These are phyloP conservation scores for Himalopsyche tibetana DNA, from an alignment of 2,888 invertebrate genomes.

Conservation along the genomic window DNA sequence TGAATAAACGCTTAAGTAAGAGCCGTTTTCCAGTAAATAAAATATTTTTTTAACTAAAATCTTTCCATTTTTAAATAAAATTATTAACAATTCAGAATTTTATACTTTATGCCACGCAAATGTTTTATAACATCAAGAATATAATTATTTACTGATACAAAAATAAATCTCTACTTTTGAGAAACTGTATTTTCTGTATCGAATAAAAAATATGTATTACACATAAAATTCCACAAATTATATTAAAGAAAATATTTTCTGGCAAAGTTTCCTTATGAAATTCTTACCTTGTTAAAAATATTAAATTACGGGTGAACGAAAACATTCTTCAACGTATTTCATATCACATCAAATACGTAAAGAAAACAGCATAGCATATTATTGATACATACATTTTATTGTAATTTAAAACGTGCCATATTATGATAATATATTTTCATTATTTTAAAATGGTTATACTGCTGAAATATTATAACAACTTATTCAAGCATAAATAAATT, in stretches of 20 bases:
- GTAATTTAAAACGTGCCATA: background rate
- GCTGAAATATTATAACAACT: too few species aligned
- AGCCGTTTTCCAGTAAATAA: too few species aligned
- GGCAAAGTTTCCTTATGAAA: background rate
- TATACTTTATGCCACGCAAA: too few species aligned
- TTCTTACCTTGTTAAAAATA: slow-evolving; percentile 28
- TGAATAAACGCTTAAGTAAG: too few species aligned
- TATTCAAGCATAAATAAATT: too few species aligned
- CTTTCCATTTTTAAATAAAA: too few species aligned
- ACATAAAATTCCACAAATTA: background rate
- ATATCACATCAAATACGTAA: background rate
- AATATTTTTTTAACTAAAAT: too few species aligned
- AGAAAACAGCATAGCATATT: background rate
- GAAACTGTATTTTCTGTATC: background rate
- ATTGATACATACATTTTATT: background rate
- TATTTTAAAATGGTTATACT: too few species aligned
- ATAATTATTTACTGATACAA: too few species aligned
- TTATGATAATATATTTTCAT: background rate
- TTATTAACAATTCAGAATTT: too few species aligned
- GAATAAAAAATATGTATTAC: background rate
- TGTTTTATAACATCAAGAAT: too few species aligned
- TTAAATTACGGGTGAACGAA: background rate
- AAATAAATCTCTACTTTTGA: too few species aligned
- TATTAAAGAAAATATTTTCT: background rate
- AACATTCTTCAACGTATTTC: background rate